Conservation (phyloP, 2,113 vertebrate species). For the Megaptera novaeangliae region DNA sequence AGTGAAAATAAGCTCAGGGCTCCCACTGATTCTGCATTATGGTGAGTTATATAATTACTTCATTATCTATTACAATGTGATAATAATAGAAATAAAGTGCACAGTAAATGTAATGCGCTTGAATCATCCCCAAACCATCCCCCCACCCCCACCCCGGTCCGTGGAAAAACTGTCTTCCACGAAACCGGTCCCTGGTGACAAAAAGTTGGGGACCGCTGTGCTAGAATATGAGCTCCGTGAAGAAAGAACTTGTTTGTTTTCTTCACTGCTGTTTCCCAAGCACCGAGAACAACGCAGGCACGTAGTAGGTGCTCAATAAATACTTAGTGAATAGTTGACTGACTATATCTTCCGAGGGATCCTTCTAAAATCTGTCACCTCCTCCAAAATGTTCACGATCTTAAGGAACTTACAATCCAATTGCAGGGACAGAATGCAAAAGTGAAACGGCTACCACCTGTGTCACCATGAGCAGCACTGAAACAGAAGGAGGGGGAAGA, state of each 20-base stretch:
- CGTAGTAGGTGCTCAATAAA: not conserved
- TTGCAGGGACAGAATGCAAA: not conserved
- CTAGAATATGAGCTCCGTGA: not conserved
- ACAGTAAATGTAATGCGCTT: no score
- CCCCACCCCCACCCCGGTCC: no score
- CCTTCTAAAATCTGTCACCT: not conserved
- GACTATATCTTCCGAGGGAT: not conserved
- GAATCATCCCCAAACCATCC: no score
- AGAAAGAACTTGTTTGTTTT: not conserved
- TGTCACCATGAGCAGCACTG: not conserved
- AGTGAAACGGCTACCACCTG: not conserved
- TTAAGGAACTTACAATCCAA: not conserved
- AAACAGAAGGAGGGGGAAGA: not conserved
- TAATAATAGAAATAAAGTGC: not conserved
- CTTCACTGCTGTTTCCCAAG: not conserved
- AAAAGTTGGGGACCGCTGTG: no score
- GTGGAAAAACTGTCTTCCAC: no score
- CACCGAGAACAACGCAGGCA: not conserved
- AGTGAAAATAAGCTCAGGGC: no score
- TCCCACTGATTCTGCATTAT: no score
- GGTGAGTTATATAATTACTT: no score
- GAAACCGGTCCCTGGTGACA: no score
- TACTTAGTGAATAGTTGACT: not conserved
- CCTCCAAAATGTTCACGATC: not conserved
- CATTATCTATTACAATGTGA: not conserved